Percentiles rank a stretch among this genome's conserved stretches.
Conservation (phyloP, 2,888 invertebrate genomes). For the Habrosyne pyritoides region DNA sequence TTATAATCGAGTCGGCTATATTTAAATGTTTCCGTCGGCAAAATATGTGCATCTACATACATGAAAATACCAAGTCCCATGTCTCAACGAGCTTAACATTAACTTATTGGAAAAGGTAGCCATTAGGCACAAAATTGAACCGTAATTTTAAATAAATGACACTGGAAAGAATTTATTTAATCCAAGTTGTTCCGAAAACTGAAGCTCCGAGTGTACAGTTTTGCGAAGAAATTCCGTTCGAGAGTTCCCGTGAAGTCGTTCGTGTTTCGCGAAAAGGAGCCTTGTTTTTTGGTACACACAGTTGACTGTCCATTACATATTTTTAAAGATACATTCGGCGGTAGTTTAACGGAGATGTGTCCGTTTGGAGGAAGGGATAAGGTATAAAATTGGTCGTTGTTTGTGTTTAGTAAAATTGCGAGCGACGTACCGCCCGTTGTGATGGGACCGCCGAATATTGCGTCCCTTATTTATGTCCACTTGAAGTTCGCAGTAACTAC, state of each 20-base stretch:
- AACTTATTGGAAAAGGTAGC: conserved; percentile 50
- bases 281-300: conserved; percentile 46
- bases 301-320: conserved; percentile 60
- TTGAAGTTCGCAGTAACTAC: conserved; percentile 76
- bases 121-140: conserved; percentile 53
- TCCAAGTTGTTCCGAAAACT: conserved; percentile 71
- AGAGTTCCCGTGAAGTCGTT: conserved; percentile 41
- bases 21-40: not conserved
- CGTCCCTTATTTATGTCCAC: conserved; percentile 82
- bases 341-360: conserved; percentile 23
- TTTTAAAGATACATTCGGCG: conserved; percentile 42
- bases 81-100: conserved; percentile 34
- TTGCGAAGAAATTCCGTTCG: conserved; percentile 66
- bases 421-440: conserved; percentile 64
- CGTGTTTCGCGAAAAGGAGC: conserved; percentile 53
- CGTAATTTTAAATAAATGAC: conserved; percentile 61
- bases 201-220: conserved; percentile 66
- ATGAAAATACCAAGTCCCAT: conserved; percentile 11
- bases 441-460: conserved; percentile 78
- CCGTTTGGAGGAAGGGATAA: conserved; percentile 25
- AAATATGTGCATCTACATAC: not conserved
- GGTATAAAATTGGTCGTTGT: conserved; percentile 36
- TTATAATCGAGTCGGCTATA: not conserved
- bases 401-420: conserved; percentile 55
- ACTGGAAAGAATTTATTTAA: conserved; percentile 69